A percentile compares a stretch with the other conserved stretches of the same genome.
These are phyloP conservation scores for Coremacera marginata DNA, from an alignment of 2,888 invertebrate genomes.

Conservation along the genomic window DNA sequence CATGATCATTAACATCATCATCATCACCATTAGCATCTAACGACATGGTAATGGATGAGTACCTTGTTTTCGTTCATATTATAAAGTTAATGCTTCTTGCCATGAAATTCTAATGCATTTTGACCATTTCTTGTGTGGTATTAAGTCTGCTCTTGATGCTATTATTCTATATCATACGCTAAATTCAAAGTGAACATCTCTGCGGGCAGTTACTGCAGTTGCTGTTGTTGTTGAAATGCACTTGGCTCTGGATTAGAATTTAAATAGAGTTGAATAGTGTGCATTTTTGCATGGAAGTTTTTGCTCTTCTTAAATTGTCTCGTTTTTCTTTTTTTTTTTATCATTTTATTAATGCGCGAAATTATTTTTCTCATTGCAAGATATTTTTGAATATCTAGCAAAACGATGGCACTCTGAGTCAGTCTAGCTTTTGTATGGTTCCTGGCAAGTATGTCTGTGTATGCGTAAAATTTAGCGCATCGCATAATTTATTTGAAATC, in stretches of 20 bases:
- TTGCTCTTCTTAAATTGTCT: not conserved
- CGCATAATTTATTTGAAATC: conserved; percentile 6
- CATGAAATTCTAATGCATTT: no score
- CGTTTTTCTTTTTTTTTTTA: not conserved
- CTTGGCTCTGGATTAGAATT: conserved; percentile 10
- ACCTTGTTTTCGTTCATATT: no score
- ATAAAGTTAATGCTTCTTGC: no score
- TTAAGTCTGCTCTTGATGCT: no score
- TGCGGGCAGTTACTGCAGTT: not conserved
- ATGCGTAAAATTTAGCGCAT: not conserved
- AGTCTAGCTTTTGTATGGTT: not conserved
- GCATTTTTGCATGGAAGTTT: not conserved
- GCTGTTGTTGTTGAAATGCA: not conserved
- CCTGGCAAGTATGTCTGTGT: not conserved
- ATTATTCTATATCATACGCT: no score
- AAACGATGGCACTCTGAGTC: not conserved
- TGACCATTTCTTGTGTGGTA: no score
- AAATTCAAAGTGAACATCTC: not conserved
- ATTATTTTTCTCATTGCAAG: conserved; percentile 12
- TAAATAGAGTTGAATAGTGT: not conserved
- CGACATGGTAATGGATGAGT: not conserved
- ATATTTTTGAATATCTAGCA: conserved; percentile 12
- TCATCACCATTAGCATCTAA: not conserved
- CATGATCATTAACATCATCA: not conserved
- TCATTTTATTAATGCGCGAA: conserved; percentile 16